Base-by-base conservation (phyloP, 2,797 vertebrate species). In the Mormyrus proboscirostris region DNA sequence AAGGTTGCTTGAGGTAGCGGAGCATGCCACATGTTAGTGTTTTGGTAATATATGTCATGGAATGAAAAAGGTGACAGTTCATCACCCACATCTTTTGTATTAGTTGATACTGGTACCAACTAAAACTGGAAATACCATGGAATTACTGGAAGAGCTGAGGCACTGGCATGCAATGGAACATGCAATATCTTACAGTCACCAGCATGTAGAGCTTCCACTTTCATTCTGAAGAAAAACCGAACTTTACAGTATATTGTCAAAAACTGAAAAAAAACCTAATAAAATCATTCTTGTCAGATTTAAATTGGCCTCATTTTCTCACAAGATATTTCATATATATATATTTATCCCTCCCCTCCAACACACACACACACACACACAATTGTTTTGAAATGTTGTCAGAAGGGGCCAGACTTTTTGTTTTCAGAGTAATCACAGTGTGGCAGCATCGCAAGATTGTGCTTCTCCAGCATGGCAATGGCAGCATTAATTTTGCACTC, bases 341-440 rank as follows among this genome's bases (percentile, higher is more conserved):
- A 69, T 12, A 29, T 69, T 69, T 69, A 33, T 33, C 1, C 14
- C 57, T 0, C 57, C 53, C 53, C 1, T 2, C 59, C 57, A 59
- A 59, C 57, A n/a, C 57, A n/a, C 57, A n/a, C 57, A 59, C 19
- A 22, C 55, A 22, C 29, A 69, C 25, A 33, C 65, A 82, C 41
- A 47, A 4, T 79, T 79, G 19, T 86, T 83, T 89, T 93, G 90
- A 93, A 90, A 93, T 69, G 65, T 33, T 65, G 62, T 65, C 6
- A 6, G 62, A 29, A 29, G 65, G 29, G 65, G 65, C 25, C 29
- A 12, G 65, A 33, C 5, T 69, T 33, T 33, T 69, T 5, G 29
- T 14, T 69, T 33, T 33, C 25, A 33, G 65, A 69, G 65, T 14
- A 69, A 69, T 33, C 10, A 33, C 65, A 29, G 25, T 33, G 29